These are phyloP conservation scores for Olivierus martensii DNA, from an alignment of 1,140 invertebrate genomes.

Conservation along the genomic window DNA sequence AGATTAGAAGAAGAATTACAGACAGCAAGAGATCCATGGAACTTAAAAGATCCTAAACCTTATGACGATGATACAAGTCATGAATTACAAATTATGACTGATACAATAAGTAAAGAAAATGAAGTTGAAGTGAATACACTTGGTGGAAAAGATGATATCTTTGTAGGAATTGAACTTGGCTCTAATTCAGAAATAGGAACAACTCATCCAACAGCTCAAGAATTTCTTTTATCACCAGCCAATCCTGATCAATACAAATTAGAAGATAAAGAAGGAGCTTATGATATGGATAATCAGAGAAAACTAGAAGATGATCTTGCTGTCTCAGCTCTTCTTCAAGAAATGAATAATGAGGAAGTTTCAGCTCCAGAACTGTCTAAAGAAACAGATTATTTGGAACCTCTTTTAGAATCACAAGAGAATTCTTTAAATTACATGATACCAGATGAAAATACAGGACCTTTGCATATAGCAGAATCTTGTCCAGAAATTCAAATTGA, in stretches of 20 bases:
- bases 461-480: conserved; percentile 10
- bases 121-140: background rate
- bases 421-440: conserved; percentile 15
- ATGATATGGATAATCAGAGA: conserved; percentile 19
- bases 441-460: conserved; percentile 10
- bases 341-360: conserved; percentile 21
- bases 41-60: conserved; percentile 13
- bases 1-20: conserved; percentile 22
- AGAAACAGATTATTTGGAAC: conserved; percentile 15
- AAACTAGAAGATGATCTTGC: conserved; percentile 25
- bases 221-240: conserved; percentile 3
- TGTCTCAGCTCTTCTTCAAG: conserved; percentile 23
- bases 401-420: conserved; percentile 11
- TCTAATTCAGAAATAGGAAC: conserved; percentile 4
- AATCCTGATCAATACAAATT: conserved; percentile 9
- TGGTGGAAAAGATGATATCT: conserved; percentile 9
- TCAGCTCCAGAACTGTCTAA: conserved; percentile 14
- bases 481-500: conserved; percentile 2
- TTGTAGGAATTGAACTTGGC: conserved; percentile 6
- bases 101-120: conserved; percentile 2
- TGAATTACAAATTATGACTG: conserved; percentile 2
- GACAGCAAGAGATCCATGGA: conserved; percentile 13
- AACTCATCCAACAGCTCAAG: conserved; percentile 5
- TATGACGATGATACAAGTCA: conserved; percentile 2
- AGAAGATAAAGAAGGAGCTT: conserved; percentile 10